phyloP scores from a whole-genome alignment of 1,140 invertebrate species.

The Lepidurus couesii region DNA sequence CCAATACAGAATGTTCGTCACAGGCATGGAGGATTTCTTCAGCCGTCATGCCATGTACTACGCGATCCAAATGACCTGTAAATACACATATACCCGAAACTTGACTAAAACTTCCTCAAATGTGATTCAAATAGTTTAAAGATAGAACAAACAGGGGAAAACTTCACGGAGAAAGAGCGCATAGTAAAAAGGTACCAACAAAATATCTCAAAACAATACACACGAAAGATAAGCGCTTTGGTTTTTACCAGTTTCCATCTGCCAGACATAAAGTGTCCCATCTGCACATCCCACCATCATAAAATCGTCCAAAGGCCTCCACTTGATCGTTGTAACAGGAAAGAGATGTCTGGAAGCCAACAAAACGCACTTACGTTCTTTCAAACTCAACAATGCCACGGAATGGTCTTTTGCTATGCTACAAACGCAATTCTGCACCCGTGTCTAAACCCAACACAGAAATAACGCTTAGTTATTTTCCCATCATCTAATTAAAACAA shows the following conservation, averaged over 20 bases:
- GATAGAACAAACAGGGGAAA: background rate
- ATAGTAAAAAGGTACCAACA: no score
- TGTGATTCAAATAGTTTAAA: slow-evolving; percentile 27
- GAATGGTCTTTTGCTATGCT: slow-evolving; percentile 97
- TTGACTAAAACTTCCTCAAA: slow-evolving; percentile 12
- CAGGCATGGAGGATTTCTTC: slow-evolving; percentile 95
- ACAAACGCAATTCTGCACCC: slow-evolving; percentile 91
- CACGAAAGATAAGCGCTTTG: background rate
- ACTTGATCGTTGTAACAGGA: slow-evolving; percentile 92
- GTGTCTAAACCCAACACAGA: slow-evolving; percentile 55
- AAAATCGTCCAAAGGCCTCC: slow-evolving; percentile 95
- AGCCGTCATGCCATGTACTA: slow-evolving; percentile 88
- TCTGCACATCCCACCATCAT: slow-evolving; percentile 97
- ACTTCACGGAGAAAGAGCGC: background rate
- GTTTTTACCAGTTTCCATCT: slow-evolving; percentile 89
- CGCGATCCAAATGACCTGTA: slow-evolving; percentile 83
- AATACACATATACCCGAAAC: slow-evolving; percentile 31
- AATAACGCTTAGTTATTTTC: background rate
- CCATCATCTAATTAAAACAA: background rate
- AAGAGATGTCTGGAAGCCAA: slow-evolving; percentile 93
- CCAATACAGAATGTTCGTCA: slow-evolving; percentile 70
- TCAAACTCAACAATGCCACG: slow-evolving; percentile 84
- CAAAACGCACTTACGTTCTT: slow-evolving; percentile 90
- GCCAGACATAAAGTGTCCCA: slow-evolving; percentile 97
- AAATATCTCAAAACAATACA: background rate